These are phyloP conservation scores for Lottia scabra DNA, from an alignment of 2,888 invertebrate species.

Conservation along the genomic window DNA sequence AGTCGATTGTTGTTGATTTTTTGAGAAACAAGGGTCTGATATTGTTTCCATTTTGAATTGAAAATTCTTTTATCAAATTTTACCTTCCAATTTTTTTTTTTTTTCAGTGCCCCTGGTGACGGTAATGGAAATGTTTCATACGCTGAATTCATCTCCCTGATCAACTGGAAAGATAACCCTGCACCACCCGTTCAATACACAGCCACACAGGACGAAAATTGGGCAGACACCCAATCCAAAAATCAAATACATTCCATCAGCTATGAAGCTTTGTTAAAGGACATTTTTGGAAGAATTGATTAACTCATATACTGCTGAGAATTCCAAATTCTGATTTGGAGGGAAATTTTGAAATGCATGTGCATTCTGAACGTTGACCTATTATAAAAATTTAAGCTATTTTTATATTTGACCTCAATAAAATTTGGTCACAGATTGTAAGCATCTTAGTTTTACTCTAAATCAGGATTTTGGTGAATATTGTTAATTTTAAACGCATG, in stretches of 20 bases:
- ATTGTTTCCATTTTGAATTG: too few relatives aligned
- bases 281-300: constrained; percentile 43
- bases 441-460: too few relatives aligned
- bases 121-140: constrained; percentile 55
- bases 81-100: constrained; percentile 9
- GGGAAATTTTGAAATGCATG: too few relatives aligned
- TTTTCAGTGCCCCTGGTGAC: constrained; percentile 42
- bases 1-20: too few relatives aligned
- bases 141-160: constrained; percentile 47
- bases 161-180: constrained; percentile 67
- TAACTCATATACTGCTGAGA: constrained; percentile 2
- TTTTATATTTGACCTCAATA: too few relatives aligned
- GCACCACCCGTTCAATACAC: constrained; percentile 56
- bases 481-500: too few relatives aligned
- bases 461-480: too few relatives aligned
- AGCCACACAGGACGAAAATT: constrained; percentile 42
- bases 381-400: background rate
- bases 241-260: constrained; percentile 40
- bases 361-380: too few relatives aligned
- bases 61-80: too few relatives aligned
- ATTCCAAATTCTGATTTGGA: too few relatives aligned
- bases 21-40: too few relatives aligned
- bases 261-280: constrained; percentile 49
- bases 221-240: constrained; percentile 48
- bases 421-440: too few relatives aligned